A percentile compares a stretch with the other conserved stretches of the same genome.
These are phyloP conservation scores for Danaus chrysippus DNA, from an alignment of 2,888 invertebrate species.

Conservation along the genomic window DNA sequence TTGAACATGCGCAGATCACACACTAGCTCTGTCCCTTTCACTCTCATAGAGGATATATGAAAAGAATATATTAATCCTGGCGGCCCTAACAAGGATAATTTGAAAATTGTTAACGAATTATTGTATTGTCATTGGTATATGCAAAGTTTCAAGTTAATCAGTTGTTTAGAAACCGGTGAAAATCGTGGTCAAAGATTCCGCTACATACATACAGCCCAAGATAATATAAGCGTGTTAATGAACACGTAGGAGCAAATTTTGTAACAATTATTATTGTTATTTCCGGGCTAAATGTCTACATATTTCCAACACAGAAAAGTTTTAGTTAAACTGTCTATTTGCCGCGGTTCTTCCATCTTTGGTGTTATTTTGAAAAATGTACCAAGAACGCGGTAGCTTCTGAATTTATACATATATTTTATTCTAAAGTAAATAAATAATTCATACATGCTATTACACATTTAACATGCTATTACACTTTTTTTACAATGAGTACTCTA, in stretches of 20 bases:
- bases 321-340: conserved; percentile 17
- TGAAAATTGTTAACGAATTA: too few species aligned
- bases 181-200: too few species aligned
- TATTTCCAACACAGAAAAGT: conserved; percentile 40
- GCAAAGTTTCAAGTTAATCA: too few species aligned
- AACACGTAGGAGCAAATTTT: conserved; percentile 48
- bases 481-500: background rate
- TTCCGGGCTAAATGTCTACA: conserved; percentile 53
- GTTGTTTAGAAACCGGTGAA: too few species aligned
- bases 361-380: background rate
- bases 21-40: too few species aligned
- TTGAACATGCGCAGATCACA: too few species aligned
- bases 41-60: too few species aligned
- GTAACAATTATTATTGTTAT: conserved; percentile 41
- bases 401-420: conserved; percentile 6
- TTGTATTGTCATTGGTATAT: too few species aligned
- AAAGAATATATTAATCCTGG: too few species aligned
- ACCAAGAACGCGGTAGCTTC: background rate
- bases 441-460: background rate
- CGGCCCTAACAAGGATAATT: too few species aligned
- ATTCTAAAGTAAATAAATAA: conserved; percentile 8
- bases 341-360: conserved; percentile 11
- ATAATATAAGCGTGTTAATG: too few species aligned
- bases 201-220: too few species aligned
- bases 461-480: background rate